Evolutionary conservation across 2,797 vertebrate species (phyloP).

Genomic region (Vespertilio murinus): DNA sequence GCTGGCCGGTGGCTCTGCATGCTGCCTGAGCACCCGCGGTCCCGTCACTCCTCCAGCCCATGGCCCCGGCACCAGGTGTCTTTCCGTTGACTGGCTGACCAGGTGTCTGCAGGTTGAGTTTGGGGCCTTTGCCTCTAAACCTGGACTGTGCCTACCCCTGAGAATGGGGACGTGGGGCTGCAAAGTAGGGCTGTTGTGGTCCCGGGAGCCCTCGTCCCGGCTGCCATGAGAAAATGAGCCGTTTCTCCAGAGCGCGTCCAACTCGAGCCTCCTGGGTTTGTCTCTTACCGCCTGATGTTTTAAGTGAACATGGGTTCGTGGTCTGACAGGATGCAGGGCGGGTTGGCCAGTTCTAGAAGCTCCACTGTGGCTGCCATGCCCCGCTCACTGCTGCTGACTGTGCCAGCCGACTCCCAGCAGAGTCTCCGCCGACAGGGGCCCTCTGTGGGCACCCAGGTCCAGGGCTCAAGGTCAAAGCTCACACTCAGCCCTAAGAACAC

Average conservation of each 20-base stretch:
- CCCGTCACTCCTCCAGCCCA: background rate
- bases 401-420: background rate
- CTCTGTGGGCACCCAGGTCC: no score
- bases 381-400: fast-evolving
- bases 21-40: fast-evolving
- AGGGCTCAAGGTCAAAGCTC: background rate
- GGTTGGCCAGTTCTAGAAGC: background rate
- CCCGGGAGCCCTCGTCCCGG: fast-evolving
- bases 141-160: background rate
- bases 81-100: background rate
- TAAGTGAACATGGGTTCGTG: background rate
- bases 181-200: fast-evolving
- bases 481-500: fast-evolving
- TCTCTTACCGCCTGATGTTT: background rate
- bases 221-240: fast-evolving
- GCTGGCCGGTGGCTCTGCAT: background rate
- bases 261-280: background rate
- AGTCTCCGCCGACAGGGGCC: fast-evolving
- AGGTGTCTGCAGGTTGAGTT: background rate
- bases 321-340: background rate
- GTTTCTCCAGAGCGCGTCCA: background rate
- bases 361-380: fast-evolving
- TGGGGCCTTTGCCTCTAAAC: background rate
- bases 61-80: background rate
- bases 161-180: background rate